phyloP scores from a whole-genome alignment of 2,797 vertebrate species.

The Cossypha dichroa region DNA sequence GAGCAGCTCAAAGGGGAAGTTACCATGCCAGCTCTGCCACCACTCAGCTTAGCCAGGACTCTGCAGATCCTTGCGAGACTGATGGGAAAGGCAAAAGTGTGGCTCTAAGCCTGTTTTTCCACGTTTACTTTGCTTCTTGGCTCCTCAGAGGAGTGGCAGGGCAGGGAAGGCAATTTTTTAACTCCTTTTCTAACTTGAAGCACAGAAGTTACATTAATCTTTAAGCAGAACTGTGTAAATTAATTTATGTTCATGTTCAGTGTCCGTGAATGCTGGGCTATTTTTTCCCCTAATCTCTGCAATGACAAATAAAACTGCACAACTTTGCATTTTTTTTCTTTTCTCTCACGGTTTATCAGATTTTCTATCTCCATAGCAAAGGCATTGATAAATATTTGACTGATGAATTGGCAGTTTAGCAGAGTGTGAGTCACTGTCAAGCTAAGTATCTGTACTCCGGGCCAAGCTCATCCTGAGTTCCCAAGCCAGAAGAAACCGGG shows the following conservation, averaged over 20 bases:
- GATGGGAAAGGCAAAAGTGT: not conserved
- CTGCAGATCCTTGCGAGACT: not conserved
- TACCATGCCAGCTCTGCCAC: not conserved
- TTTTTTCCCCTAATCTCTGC: not conserved
- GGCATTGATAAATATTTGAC: slow-evolving; percentile 19
- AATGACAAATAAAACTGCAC: not conserved
- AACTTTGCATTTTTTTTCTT: not conserved
- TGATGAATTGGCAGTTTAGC: slow-evolving; percentile 24
- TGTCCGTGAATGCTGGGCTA: not conserved
- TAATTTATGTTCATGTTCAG: not conserved
- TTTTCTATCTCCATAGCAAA: not conserved
- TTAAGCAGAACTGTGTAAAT: not conserved
- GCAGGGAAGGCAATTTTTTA: not conserved
- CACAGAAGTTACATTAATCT: not conserved
- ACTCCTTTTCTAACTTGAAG: not conserved
- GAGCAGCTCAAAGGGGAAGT: not conserved
- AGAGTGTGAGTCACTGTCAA: slow-evolving; percentile 12
- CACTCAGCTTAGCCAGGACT: not conserved
- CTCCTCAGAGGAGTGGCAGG: not conserved
- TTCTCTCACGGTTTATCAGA: not conserved
- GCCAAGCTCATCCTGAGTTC: slow-evolving; percentile 56
- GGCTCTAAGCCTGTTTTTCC: not conserved
- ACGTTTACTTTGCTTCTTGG: not conserved
- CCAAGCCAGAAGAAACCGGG: slow-evolving; percentile 63
- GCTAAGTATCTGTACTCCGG: not conserved